These are phyloP conservation scores for Xylota segnis DNA, from an alignment of 2,888 invertebrate species.

Conservation along the genomic window DNA sequence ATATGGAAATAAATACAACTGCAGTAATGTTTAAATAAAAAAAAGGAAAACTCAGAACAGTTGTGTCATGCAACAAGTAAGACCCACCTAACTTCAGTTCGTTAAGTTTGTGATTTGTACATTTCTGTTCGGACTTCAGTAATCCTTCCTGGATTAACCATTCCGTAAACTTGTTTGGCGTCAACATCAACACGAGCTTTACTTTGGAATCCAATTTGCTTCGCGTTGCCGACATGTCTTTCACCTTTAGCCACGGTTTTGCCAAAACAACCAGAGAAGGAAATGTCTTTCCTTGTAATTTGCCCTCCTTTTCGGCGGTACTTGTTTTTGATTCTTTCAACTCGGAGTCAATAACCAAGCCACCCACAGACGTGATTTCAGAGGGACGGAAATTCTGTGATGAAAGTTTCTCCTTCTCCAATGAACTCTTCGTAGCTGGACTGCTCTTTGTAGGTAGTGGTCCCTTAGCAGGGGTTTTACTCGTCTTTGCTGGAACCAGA, in stretches of 20 bases:
- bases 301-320: conserved; percentile 90
- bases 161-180: conserved; percentile 94
- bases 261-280: conserved; percentile 94
- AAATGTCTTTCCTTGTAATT: conserved; percentile 91
- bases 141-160: conserved; percentile 95
- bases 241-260: conserved; percentile 90
- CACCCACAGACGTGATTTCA: conserved; percentile 90
- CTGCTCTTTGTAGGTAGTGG: conserved; percentile 57
- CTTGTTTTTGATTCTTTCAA: conserved; percentile 87
- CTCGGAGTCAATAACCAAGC: conserved; percentile 88
- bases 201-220: conserved; percentile 90
- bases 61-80: conserved; percentile 86
- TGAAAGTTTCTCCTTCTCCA: conserved; percentile 61
- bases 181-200: conserved; percentile 92
- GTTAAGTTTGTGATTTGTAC: conserved; percentile 88
- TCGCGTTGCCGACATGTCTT: conserved; percentile 88
- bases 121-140: conserved; percentile 92
- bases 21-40: no score
- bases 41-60: no score
- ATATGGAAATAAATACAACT: no score
- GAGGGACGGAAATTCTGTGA: conserved; percentile 87
- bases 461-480: conserved; percentile 46
- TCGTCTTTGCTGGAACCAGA: conserved; percentile 75
- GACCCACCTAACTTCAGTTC: conserved; percentile 90
- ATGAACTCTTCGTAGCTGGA: conserved; percentile 5